Evolutionary conservation across 2,888 invertebrate genomes (phyloP).

Genomic region (Coelinius sp.): DNA sequence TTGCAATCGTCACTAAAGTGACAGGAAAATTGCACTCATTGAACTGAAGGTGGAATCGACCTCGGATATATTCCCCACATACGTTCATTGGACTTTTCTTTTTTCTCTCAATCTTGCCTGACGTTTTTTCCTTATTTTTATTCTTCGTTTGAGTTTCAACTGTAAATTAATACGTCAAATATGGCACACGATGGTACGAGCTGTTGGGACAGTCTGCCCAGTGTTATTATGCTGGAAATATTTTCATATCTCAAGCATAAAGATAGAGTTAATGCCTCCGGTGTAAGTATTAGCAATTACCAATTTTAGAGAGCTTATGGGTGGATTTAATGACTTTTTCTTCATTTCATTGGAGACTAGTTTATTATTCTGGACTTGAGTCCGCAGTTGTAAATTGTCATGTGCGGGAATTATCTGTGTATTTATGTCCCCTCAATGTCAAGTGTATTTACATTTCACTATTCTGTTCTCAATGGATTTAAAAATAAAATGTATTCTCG

Average conservation of each 20-base stretch:
- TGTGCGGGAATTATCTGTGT: slow-evolving; percentile 6
- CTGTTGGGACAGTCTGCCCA: slow-evolving; percentile 70
- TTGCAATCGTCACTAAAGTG: not conserved
- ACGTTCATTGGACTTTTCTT: not conserved
- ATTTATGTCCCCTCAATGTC: slow-evolving; percentile 10
- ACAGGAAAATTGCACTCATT: not conserved
- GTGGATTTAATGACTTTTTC: not conserved
- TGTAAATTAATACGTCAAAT: slow-evolving; percentile 43
- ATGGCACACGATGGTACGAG: slow-evolving; percentile 60
- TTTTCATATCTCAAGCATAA: slow-evolving; percentile 68
- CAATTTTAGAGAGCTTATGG: not conserved
- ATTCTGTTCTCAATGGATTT: not conserved
- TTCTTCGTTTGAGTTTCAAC: not conserved
- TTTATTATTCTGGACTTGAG: not conserved
- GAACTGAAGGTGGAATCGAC: slow-evolving; percentile 10
- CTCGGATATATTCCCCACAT: not conserved
- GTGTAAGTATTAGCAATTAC: slow-evolving; percentile 55
- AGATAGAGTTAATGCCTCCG: slow-evolving; percentile 65
- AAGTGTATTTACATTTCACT: slow-evolving; percentile 18
- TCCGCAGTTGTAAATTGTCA: not conserved
- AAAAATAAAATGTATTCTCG: slow-evolving; percentile 30
- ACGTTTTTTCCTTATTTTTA: not conserved
- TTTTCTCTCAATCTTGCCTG: not conserved
- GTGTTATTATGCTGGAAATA: slow-evolving; percentile 70
- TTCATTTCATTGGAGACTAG: not conserved